These are phyloP conservation scores for Cataglyphis hispanica DNA, from an alignment of 1,140 invertebrate genomes.

Conservation along the genomic window DNA sequence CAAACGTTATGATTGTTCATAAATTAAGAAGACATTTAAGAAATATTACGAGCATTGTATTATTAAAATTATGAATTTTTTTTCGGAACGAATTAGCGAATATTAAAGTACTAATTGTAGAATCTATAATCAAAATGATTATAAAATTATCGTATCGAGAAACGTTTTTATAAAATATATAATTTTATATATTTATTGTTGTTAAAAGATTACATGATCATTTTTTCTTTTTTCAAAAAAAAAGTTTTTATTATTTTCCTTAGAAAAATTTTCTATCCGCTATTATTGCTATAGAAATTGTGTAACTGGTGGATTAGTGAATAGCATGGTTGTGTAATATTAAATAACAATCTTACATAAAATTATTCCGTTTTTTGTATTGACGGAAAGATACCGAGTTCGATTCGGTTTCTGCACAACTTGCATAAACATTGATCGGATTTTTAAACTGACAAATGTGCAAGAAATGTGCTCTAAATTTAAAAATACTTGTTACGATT, in stretches of 20 bases:
- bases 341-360: slow-evolving; percentile 62
- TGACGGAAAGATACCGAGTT: background rate
- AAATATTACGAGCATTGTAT: background rate
- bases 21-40: slow-evolving; percentile 11
- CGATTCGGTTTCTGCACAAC: slow-evolving; percentile 35
- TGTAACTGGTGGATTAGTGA: slow-evolving; percentile 27
- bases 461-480: background rate
- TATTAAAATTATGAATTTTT: background rate
- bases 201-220: background rate
- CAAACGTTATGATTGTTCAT: background rate
- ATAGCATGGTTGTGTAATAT: slow-evolving; percentile 27
- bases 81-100: background rate
- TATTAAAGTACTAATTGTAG: background rate
- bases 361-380: slow-evolving; percentile 40
- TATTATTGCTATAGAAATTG: slow-evolving; percentile 10
- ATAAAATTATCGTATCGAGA: background rate
- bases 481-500: background rate
- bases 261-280: slow-evolving; percentile 8
- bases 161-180: no score
- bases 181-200: background rate
- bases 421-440: slow-evolving; percentile 34
- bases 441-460: slow-evolving; percentile 19
- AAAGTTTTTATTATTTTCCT: slow-evolving; percentile 29
- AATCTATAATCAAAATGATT: slow-evolving; percentile 9
- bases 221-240: background rate